Base-by-base conservation (phyloP, 2,888 invertebrate species). In the Pheosia gnoma region DNA sequence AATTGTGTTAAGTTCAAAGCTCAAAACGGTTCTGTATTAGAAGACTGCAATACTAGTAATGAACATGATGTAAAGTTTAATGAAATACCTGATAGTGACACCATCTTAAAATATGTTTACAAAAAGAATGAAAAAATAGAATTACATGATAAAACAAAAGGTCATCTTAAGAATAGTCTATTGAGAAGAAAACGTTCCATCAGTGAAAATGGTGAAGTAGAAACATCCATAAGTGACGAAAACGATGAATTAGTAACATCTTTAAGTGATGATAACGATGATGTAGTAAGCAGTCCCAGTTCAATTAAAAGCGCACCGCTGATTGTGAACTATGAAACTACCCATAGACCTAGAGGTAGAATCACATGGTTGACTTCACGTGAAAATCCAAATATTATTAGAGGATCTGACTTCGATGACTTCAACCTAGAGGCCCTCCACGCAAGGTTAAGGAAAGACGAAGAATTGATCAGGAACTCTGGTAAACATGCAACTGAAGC, bases 401-500 rank as follows among this genome's bases (percentile, higher is more conserved):
- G 84, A 67, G 74, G 72, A 45, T 79, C 84, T 4, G 77, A 84
- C 57, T 76, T 92, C 76, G 91, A 90, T 51, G 86, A 91, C 75
- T 91, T 89, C 65, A 85, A 86, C 59, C 87, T 91, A 59, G 83
- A 89, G 78, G 88, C 90, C 1, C 68, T 83, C 49, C 92, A 92
- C 71, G 78, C 76, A 25, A 62, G 49, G 25, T 54, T 41, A 45
- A 36, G 9, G 13, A 70, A 68, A 58, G 59, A 58, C n/a, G 51
- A 36, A 39, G 59, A 57, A 10, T 45, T 36, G 7, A 13, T 45
- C 8, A 25, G 36, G 36, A 57, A 43, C 36, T 7, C 57, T 57
- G 45, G 45, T 45, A 43, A 59, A 57, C 64, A 71, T 51, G 60
- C 67, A 47, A 49, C 41, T 51, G 66, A 62, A 57, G 60, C 45